Base-by-base conservation (phyloP, 2,797 vertebrate species). In the Sebastes flavidus region DNA sequence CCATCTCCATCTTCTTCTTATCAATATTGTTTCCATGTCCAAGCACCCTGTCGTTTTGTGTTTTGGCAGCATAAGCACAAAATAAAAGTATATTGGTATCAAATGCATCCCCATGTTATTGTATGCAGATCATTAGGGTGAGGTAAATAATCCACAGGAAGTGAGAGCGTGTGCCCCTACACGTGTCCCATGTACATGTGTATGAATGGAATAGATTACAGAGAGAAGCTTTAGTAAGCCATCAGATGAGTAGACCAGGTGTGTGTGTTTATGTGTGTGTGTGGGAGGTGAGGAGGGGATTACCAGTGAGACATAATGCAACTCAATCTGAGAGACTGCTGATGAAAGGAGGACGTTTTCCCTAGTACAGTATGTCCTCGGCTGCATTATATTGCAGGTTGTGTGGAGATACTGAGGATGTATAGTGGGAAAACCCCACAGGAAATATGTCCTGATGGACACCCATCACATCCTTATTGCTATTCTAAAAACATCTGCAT, bases 291-390 rank as follows among this genome's bases (percentile, higher is more conserved):
- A 55, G 72, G 49, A 24, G 42, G 73, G 74, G 84, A 90, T 92
- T 91, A 87, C 34, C 36, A 66, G 32, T 25, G 27, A 42, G 70
- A 34, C 65, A 56, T 83, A 89, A 89, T 83, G 4, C 80, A 86
- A 34, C 69, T 81, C 77, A 90, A 84, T 87, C 77, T 85, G 65
- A 62, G 59, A 88, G 61, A 89, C 70, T 88, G 84, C 88, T 90
- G 88, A 91, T 89, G 74, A 79, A 75, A 76, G 84, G 66, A 77
- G 67, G 87, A 87, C 3, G 14, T 65, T 56, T 27, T 7, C n/a
- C 13, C 59, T 58, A 16, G 18, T 38, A 38, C 36, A 38, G 13
- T 54, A 34, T 73, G 65, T 78, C 83, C 46, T 68, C 6, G 0
- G 11, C 61, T 56, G 58, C 46, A 62, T 75, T 24, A 77, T 14